Evolutionary conservation across 2,113 vertebrate species (phyloP).

Genomic region (Athene cunicularia): DNA sequence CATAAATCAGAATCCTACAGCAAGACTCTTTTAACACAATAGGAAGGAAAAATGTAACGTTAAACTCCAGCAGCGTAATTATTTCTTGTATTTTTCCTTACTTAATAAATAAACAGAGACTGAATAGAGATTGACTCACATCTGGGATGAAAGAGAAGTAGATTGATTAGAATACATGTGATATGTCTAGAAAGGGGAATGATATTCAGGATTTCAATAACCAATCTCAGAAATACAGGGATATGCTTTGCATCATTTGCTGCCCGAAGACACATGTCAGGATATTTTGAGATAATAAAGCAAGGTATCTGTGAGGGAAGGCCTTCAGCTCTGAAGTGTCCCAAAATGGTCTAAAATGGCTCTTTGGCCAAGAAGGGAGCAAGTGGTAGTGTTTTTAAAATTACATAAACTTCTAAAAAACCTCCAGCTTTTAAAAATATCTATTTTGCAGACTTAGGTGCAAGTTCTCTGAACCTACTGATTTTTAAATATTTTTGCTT

Average conservation of each 20-base stretch:
- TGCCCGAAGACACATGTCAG: background rate
- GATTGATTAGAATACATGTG: background rate
- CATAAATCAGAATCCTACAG: background rate
- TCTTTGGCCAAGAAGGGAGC: background rate
- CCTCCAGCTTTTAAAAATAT: fast-evolving
- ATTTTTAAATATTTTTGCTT: background rate
- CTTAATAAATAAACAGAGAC: background rate
- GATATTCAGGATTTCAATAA: background rate
- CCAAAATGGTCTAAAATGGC: background rate
- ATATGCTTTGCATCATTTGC: fast-evolving
- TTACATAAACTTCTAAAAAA: background rate
- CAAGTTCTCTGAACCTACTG: background rate
- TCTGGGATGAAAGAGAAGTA: background rate
- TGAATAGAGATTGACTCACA: background rate
- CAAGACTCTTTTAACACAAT: background rate
- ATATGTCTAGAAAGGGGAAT: background rate
- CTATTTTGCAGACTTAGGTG: background rate
- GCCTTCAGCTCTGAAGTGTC: background rate
- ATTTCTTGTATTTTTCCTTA: background rate
- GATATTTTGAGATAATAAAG: background rate
- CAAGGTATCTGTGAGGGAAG: background rate
- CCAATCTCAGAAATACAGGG: background rate
- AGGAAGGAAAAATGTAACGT: background rate
- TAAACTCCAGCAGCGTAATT: background rate
- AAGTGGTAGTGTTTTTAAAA: background rate